Base-by-base conservation (phyloP, 2,113 vertebrate genomes). In the Choloepus hoffmanni region DNA sequence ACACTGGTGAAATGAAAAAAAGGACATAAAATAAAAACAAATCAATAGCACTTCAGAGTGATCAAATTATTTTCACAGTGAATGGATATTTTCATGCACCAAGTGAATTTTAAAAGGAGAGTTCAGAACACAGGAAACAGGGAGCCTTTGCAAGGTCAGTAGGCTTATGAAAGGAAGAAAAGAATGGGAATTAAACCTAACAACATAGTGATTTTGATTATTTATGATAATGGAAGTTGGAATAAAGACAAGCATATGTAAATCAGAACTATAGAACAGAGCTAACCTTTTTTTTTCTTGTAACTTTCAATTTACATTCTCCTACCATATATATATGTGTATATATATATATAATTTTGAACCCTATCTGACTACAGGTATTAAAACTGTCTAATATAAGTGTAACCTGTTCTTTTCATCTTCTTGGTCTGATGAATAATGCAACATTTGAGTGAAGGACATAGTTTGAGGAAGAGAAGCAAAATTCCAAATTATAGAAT, bases 11-110 rank as follows among this genome's bases (percentile, higher is more conserved):
- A 92, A 86, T 95, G 13, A 36, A 36, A 55, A 89, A 90, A 82
- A 89, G 14, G 30, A 78, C 36, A 84, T 67, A 90, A 92, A 94
- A 21, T 89, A 78, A 86, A 90, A 96, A 67, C 14, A 82, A 85
- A 89, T 94, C 90, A 95, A 68, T 93, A 78, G 12, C 62, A 93
- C 53, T 93, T 91, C 55, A 89, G 86, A 92, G 55, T 43, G 53
- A 93, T 85, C 53, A 94, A 60, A 94, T 95, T 93, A 73, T 89
- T 95, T 97, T 81, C 30, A 48, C 21, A 89, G 40, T 91, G 72
- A 95, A 48, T 40, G 26, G 45, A 55, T 86, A 55, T 53, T 77
- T 89, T 94, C 28, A 6, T 14, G 19, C 19, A 43, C 48, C 91
- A 87, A 33, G 24, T 62, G 23, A 89, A 53, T 62, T 94, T 88